Percentiles rank a stretch among this genome's conserved stretches.
These are phyloP conservation scores for Protaetia brevitarsis DNA, from an alignment of 1,140 invertebrate species.

Conservation along the genomic window DNA sequence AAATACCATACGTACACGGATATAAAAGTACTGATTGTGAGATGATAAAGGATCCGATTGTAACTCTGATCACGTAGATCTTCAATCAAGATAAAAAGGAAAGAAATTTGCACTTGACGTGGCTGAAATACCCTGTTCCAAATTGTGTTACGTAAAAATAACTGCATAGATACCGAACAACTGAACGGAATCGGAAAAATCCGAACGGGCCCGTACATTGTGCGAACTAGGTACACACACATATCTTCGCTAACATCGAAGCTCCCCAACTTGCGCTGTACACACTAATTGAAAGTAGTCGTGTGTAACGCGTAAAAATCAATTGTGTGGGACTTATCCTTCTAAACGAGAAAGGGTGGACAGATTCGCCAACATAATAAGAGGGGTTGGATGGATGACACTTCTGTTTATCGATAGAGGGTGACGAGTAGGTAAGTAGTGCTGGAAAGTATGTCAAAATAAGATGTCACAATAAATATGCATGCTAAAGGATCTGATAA, in stretches of 20 bases:
- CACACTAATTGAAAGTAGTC: slow-evolving; percentile 41
- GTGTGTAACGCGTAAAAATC: slow-evolving; percentile 44
- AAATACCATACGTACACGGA: background rate
- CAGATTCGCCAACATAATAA: slow-evolving; percentile 8
- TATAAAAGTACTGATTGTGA: background rate
- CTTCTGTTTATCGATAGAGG: background rate
- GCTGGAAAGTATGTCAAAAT: background rate
- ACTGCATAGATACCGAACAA: slow-evolving; percentile 1
- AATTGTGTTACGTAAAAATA: slow-evolving; percentile 14
- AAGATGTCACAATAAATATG: background rate
- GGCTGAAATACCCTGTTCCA: slow-evolving; percentile 8
- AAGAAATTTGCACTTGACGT: slow-evolving; percentile 29
- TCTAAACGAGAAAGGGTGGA: slow-evolving; percentile 31
- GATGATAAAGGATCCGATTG: background rate
- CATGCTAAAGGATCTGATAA: background rate
- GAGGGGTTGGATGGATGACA: background rate
- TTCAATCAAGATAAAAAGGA: slow-evolving; percentile 29
- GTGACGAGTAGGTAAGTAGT: background rate
- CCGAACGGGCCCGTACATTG: background rate
- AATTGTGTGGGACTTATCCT: slow-evolving; percentile 33
- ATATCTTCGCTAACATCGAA: background rate
- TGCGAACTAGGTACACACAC: no score
- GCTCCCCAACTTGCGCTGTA: background rate
- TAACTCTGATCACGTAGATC: slow-evolving; percentile 21
- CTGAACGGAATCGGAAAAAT: background rate